A percentile compares a stretch with the other conserved stretches of the same genome.
phyloP scores from a whole-genome alignment of 1,140 invertebrate genomes.

The Diachasma alloeum region DNA sequence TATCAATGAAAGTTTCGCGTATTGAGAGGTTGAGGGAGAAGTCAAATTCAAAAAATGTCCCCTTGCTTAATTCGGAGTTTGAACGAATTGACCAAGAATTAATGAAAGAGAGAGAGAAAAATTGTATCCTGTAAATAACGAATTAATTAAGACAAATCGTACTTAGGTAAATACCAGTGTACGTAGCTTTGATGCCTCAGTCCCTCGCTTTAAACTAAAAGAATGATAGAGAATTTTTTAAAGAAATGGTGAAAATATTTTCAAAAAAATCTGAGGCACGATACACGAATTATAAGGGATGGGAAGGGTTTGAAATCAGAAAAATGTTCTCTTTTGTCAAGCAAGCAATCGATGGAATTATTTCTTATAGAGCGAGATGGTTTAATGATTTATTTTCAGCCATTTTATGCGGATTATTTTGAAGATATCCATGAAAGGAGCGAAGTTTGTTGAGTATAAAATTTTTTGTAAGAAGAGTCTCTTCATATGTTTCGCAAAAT shows the following conservation, averaged over 20 bases:
- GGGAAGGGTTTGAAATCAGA: neutral
- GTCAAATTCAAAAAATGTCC: neutral
- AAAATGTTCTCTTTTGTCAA: neutral
- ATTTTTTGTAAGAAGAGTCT: no score
- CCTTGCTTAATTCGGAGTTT: neutral
- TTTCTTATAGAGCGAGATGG: no score
- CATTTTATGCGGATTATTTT: no score
- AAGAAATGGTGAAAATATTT: neutral
- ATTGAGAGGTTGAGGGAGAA: neutral
- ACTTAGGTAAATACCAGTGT: neutral
- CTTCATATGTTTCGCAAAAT: no score
- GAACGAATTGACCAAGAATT: neutral
- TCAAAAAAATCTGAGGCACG: neutral
- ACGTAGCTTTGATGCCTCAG: neutral
- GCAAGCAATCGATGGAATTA: neutral
- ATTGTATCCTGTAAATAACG: neutral
- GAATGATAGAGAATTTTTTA: neutral
- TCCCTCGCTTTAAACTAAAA: neutral
- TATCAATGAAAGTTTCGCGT: neutral
- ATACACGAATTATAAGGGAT: neutral
- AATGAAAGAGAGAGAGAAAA: neutral
- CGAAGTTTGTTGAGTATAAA: no score
- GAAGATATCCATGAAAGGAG: no score
- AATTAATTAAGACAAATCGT: neutral
- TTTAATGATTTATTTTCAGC: no score